Evolutionary conservation across 2,888 invertebrate species (phyloP).

Genomic region (Prosapia bicincta): DNA sequence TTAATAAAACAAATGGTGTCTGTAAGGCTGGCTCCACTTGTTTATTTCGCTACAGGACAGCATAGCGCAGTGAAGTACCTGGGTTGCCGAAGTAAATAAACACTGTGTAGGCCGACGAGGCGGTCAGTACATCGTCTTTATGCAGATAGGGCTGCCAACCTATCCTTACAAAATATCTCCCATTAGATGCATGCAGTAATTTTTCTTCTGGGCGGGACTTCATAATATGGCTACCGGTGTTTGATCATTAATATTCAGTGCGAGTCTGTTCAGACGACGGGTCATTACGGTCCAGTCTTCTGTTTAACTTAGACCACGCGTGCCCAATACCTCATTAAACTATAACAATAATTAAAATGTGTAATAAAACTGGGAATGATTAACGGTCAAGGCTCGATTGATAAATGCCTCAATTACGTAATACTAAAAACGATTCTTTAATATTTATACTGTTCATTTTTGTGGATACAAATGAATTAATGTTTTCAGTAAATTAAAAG

Average conservation of each 20-base stretch:
- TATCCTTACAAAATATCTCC: neutral
- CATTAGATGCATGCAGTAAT: neutral
- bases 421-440: neutral
- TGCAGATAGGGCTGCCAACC: neutral
- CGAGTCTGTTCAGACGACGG: neutral
- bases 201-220: neutral
- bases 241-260: neutral
- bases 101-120: neutral
- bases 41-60: no score
- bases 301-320: neutral
- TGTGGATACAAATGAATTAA: no score
- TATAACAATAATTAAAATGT: slow-evolving; percentile 26
- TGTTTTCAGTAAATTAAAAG: no score
- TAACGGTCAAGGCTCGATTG: neutral
- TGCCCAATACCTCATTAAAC: slow-evolving; percentile 17
- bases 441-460: neutral
- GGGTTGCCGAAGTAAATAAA: no score
- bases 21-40: no score
- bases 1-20: no score
- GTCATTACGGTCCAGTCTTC: neutral
- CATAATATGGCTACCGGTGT: neutral
- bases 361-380: neutral
- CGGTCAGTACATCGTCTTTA: neutral
- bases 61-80: no score
- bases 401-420: neutral